Evolutionary conservation across 2,888 invertebrate genomes (phyloP).

Genomic region (Cataglyphis livida): DNA sequence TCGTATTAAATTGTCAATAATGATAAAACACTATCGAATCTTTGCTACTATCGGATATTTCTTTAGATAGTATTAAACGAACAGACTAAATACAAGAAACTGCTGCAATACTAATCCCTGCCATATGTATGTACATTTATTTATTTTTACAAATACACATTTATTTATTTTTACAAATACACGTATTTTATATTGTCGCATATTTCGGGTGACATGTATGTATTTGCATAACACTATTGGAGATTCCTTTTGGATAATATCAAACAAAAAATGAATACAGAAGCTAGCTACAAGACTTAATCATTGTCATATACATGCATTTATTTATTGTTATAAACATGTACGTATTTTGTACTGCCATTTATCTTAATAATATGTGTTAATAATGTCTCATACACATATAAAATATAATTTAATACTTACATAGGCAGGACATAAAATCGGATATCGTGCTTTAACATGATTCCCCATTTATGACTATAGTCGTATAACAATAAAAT

Average conservation of each 20-base stretch:
- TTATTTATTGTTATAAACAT: constrained; percentile 69
- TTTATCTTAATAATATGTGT: constrained; percentile 44
- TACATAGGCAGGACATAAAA: constrained; percentile 49
- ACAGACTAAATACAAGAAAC: constrained; percentile 5
- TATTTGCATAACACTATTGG: neutral
- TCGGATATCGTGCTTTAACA: constrained; percentile 21
- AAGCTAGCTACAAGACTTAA: constrained; percentile 50
- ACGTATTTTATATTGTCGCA: constrained; percentile 61
- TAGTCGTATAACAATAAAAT: neutral
- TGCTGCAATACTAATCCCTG: constrained; percentile 58
- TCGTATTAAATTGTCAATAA: constrained; percentile 2
- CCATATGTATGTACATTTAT: constrained; percentile 66
- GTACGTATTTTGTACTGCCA: constrained; percentile 62
- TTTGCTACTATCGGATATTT: constrained; percentile 13
- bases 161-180: constrained; percentile 69
- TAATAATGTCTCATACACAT: constrained; percentile 50
- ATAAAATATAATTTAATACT: constrained; percentile 39
- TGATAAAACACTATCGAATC: neutral
- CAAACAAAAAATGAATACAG: neutral
- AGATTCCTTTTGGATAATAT: constrained; percentile 8
- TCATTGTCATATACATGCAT: constrained; percentile 64
- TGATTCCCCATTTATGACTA: constrained; percentile 32
- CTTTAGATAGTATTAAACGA: constrained; percentile 2
- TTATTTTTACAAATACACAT: constrained; percentile 67
- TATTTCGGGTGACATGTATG: constrained; percentile 23